Evolutionary conservation across 2,888 invertebrate genomes (phyloP).

Genomic region (Eupithecia abbreviata): DNA sequence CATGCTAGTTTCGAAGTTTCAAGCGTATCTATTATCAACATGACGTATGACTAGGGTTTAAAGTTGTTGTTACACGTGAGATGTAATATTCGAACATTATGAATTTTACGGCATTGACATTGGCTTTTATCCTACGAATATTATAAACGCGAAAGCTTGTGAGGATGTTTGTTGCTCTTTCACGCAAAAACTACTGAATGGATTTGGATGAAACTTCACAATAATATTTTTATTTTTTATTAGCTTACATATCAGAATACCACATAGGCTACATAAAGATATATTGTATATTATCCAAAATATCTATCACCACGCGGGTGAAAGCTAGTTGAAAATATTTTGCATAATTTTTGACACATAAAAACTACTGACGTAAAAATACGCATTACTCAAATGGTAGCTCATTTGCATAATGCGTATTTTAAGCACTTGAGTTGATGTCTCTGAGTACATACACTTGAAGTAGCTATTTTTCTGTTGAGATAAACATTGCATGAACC

Average conservation of each 20-base stretch:
- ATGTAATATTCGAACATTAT: background rate
- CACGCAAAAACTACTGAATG: too few relatives aligned
- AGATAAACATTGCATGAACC: background rate
- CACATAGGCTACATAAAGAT: too few relatives aligned
- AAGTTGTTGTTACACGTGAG: background rate
- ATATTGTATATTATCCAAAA: too few relatives aligned
- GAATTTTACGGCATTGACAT: background rate
- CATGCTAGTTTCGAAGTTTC: background rate
- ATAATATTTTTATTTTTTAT: too few relatives aligned
- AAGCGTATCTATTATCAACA: background rate
- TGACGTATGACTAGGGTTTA: background rate
- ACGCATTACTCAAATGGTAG: too few relatives aligned
- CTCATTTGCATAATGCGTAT: background rate
- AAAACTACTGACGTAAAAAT: background rate
- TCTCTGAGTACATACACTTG: background rate
- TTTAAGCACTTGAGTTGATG: conserved; percentile 7
- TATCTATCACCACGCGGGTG: too few relatives aligned
- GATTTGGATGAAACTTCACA: too few relatives aligned
- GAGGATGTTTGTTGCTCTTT: too few relatives aligned
- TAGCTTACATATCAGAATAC: too few relatives aligned
- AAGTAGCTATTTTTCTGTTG: background rate
- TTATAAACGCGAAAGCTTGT: too few relatives aligned
- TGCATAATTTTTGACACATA: background rate
- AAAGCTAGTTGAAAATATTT: background rate
- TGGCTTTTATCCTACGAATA: background rate